phyloP scores from a whole-genome alignment of 2,888 invertebrate genomes.

The Zaprionus lineosus region DNA sequence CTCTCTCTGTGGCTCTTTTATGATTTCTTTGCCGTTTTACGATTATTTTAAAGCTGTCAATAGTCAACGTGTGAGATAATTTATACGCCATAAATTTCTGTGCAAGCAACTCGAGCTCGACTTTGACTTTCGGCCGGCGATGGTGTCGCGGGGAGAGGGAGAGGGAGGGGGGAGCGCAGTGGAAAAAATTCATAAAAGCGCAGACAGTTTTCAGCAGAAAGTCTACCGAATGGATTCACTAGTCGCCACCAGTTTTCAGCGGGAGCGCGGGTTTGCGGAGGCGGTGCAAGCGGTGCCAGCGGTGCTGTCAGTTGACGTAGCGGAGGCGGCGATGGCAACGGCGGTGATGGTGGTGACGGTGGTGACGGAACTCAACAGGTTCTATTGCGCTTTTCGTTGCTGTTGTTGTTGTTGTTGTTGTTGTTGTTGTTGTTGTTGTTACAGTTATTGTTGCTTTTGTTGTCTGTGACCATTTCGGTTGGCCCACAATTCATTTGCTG shows the following conservation, averaged over 20 bases:
- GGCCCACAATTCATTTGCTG: slow-evolving; percentile 67
- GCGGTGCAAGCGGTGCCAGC: no score
- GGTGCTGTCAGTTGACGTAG: no score
- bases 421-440: slow-evolving; percentile 14
- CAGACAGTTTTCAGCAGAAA: slow-evolving; percentile 58
- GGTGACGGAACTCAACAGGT: no score
- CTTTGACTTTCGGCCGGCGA: slow-evolving; percentile 22
- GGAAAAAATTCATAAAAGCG: slow-evolving; percentile 35
- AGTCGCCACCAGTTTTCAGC: slow-evolving; percentile 11
- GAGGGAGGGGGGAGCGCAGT: no score
- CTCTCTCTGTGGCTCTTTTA: slow-evolving; percentile 58
- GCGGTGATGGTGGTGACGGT: no score
- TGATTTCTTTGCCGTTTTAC: slow-evolving; percentile 76
- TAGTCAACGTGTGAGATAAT: slow-evolving; percentile 79
- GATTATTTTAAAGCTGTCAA: slow-evolving; percentile 79
- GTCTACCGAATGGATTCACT: slow-evolving; percentile 43
- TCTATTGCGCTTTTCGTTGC: slow-evolving; percentile 45
- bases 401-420: slow-evolving; percentile 14
- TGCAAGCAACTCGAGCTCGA: slow-evolving; percentile 55
- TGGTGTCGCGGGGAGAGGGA: no score
- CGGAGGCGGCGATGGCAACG: background rate
- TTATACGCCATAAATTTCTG: slow-evolving; percentile 78
- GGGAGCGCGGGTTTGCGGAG: slow-evolving; percentile 1
- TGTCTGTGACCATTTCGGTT: slow-evolving; percentile 51
- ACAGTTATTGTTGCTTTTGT: slow-evolving; percentile 16